Conservation (phyloP, 2,888 invertebrate species). For the Steinernema carpocapsae region DNA sequence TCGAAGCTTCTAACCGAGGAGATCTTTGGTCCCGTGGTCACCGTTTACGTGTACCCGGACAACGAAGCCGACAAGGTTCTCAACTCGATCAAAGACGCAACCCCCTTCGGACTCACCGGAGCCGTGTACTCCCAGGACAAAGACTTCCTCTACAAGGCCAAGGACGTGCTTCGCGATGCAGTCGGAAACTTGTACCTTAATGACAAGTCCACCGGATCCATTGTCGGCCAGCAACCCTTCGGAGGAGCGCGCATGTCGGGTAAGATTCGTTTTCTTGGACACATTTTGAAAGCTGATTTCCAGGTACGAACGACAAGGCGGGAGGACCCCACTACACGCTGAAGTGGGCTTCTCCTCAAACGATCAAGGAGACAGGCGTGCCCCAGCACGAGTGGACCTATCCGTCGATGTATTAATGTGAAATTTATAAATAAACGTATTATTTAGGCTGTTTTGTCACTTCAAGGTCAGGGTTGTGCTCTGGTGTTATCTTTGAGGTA, state of each 20-base stretch:
- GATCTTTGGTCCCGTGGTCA: conserved; percentile 93
- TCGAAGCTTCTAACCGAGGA: conserved; percentile 78
- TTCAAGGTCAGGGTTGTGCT: too few species aligned
- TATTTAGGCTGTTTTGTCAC: too few species aligned
- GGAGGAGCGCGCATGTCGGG: conserved; percentile 95
- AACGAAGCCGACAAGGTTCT: conserved; percentile 76
- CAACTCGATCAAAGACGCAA: conserved; percentile 79
- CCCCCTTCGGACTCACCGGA: conserved; percentile 91
- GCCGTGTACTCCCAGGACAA: conserved; percentile 83
- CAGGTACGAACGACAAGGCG: conserved; percentile 97
- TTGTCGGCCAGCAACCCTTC: conserved; percentile 98
- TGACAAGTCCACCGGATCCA: conserved; percentile 96
- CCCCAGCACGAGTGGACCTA: conserved; percentile 76
- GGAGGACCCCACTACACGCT: conserved; percentile 93
- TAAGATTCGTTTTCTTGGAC: conserved; percentile 53
- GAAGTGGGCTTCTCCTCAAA: conserved; percentile 89
- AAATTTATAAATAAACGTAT: too few species aligned
- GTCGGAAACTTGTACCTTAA: conserved; percentile 98
- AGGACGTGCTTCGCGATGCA: conserved; percentile 83
- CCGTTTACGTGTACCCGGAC: conserved; percentile 84
- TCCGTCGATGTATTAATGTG: conserved; percentile 63
- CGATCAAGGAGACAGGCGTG: conserved; percentile 89
- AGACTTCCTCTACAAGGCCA: conserved; percentile 78
- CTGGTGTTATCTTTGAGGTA: too few species aligned
- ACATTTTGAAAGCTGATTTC: conserved; percentile 53